Evolutionary conservation across 2,888 invertebrate genomes (phyloP), one percentile per base, ranked within the genome.

Genomic region (Plagodis dolabraria): DNA sequence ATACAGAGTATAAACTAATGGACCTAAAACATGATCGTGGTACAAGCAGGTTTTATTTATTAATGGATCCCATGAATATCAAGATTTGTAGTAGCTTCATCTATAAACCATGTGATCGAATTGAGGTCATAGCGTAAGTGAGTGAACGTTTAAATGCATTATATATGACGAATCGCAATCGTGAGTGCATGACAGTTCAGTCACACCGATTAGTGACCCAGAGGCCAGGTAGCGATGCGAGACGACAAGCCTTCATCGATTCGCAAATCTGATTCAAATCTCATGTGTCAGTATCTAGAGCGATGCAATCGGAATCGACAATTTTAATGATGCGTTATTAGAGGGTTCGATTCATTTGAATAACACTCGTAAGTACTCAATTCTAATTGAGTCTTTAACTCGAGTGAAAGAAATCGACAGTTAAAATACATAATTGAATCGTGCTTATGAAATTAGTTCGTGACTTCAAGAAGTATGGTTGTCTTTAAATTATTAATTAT

Each of bases 131-230:
- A 73, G 70, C 64, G 71, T 70, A 66, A 69, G 64, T 72, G 71
- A 73, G 54, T 50, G 57, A 61, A 75, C 72, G 65, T 70, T 63
- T 71, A 69, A 70, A 72, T 75, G 76, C 75, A 73, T 74, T 72
- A 70, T 69, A 69, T 77, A 76, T 80, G 75, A 79, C 77, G 77
- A 79, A 79, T 81, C 71, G 74, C 75, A 64, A 68, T 53, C 62
- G 47, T 38, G 71, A 74, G 75, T 74, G 72, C 76, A 80, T 75
- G 75, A 72, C 78, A 79, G 78, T 79, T 82, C 78, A 80, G 72
- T 77, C 75, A 79, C 78, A 75, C 75, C 73, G 73, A 75, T 77
- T 75, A 76, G 71, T 73, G 70, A 64, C 66, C 71, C 52, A 60
- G 57, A 58, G 53, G 66, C 66, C 61, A 65, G 63, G 57, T 69